Conservation (phyloP, 2,888 invertebrate species). For the Automeris io region DNA sequence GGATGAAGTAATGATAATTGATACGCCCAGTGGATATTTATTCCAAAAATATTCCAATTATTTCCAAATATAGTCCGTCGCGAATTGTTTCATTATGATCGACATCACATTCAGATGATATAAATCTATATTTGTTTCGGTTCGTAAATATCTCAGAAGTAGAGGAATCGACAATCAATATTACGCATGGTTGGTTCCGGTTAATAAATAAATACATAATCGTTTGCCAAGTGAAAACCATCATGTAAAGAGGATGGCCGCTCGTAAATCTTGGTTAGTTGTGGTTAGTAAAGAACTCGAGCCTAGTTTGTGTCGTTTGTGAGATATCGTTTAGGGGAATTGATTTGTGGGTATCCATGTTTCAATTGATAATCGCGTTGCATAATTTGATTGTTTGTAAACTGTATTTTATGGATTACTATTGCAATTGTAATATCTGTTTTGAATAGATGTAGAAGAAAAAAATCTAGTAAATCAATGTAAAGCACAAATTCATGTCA, state of each 20-base stretch:
- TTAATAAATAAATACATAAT: conserved; percentile 4
- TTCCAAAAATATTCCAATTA: no score
- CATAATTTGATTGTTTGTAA: neutral
- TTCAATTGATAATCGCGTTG: neutral
- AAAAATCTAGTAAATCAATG: no score
- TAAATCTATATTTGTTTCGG: conserved; percentile 11
- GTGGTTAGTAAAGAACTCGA: conserved; percentile 59
- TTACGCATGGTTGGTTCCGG: conserved; percentile 30
- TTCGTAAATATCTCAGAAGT: conserved; percentile 25
- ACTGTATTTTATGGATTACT: no score
- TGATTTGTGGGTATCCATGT: neutral
- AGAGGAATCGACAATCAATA: conserved; percentile 30
- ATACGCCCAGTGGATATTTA: no score
- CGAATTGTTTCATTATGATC: no score
- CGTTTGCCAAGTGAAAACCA: conserved; percentile 19
- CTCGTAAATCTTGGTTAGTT: conserved; percentile 53
- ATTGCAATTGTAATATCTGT: no score
- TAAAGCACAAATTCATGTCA: conserved; percentile 11
- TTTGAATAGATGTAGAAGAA: no score
- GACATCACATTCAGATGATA: neutral
- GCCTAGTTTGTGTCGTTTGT: conserved; percentile 26
- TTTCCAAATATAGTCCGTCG: no score
- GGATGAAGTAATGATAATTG: no score
- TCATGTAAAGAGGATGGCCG: conserved; percentile 19
- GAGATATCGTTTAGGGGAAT: conserved; percentile 1